Conservation (phyloP, 2,888 invertebrate species). For the Sinhomidia bicolor region DNA sequence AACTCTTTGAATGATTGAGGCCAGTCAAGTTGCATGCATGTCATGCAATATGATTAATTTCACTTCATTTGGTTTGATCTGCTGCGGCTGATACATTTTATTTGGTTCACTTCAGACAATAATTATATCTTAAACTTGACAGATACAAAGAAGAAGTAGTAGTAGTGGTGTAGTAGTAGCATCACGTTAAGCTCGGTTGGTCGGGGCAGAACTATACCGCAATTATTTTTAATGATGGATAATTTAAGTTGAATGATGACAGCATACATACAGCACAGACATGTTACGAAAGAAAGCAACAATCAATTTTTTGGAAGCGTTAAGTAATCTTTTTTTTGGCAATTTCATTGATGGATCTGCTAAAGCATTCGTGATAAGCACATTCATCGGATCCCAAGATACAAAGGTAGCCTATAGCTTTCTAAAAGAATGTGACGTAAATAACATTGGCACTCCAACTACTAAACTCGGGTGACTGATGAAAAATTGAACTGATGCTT, state of each 20-base stretch:
- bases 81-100: constrained; percentile 15
- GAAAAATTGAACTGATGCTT: too few relatives aligned
- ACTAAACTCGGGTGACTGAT: not conserved
- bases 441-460: too few relatives aligned
- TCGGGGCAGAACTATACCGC: not conserved
- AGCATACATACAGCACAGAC: not conserved
- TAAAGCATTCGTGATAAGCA: too few relatives aligned
- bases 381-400: too few relatives aligned
- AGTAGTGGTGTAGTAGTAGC: too few relatives aligned
- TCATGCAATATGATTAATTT: constrained; percentile 53
- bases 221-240: constrained; percentile 42
- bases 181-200: not conserved
- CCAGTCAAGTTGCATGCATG: constrained; percentile 47
- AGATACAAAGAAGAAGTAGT: not conserved
- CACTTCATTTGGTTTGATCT: not conserved
- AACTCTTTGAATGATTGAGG: constrained; percentile 42
- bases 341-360: too few relatives aligned
- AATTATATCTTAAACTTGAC: not conserved
- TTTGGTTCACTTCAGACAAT: not conserved
- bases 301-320: not conserved
- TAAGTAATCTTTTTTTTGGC: not conserved
- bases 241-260: not conserved
- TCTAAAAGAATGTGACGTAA: too few relatives aligned
- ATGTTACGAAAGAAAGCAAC: not conserved
- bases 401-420: too few relatives aligned